Conservation (phyloP, 1,140 invertebrate species). For the Tetranychus cinnabarinus region DNA sequence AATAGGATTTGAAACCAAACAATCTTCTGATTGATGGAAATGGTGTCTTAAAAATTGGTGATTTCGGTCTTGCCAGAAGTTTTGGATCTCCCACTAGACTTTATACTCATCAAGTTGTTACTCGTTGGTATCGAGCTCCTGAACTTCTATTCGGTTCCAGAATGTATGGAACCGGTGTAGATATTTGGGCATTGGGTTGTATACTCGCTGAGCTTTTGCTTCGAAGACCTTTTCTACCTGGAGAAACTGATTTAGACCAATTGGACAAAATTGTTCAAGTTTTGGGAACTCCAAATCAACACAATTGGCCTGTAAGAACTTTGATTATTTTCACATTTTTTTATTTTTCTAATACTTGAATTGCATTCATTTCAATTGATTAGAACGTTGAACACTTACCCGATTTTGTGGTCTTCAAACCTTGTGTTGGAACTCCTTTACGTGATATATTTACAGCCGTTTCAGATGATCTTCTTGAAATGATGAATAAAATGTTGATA, state of each 20-base stretch:
- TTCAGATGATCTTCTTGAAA: slow-evolving; percentile 63
- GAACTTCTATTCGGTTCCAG: slow-evolving; percentile 85
- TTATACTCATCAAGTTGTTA: slow-evolving; percentile 97
- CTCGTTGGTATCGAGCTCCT: slow-evolving; percentile 51
- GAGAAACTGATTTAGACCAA: slow-evolving; percentile 90
- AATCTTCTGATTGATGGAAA: slow-evolving; percentile 81
- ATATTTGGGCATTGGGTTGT: slow-evolving; percentile 96
- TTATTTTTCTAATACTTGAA: background rate
- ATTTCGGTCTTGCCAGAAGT: slow-evolving; percentile 94
- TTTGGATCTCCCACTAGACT: slow-evolving; percentile 86
- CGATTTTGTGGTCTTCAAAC: slow-evolving; percentile 81
- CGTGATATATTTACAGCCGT: slow-evolving; percentile 88
- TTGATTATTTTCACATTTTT: background rate
- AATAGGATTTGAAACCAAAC: slow-evolving; percentile 87
- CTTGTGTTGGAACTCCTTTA: slow-evolving; percentile 43
- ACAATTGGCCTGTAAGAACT: slow-evolving; percentile 52
- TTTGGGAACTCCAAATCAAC: slow-evolving; percentile 69
- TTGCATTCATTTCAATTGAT: slow-evolving; percentile 8
- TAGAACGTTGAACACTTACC: slow-evolving; percentile 54
- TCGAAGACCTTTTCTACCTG: slow-evolving; percentile 69
- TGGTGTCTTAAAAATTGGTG: slow-evolving; percentile 84
- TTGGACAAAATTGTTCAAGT: slow-evolving; percentile 79
- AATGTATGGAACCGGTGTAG: slow-evolving; percentile 83
- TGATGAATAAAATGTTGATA: slow-evolving; percentile 50
- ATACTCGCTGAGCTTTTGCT: slow-evolving; percentile 86